Evolutionary conservation across 2,888 invertebrate genomes (phyloP), one percentile per base, ranked within the genome.

Genomic region (Orthonychiurus folsomi): DNA sequence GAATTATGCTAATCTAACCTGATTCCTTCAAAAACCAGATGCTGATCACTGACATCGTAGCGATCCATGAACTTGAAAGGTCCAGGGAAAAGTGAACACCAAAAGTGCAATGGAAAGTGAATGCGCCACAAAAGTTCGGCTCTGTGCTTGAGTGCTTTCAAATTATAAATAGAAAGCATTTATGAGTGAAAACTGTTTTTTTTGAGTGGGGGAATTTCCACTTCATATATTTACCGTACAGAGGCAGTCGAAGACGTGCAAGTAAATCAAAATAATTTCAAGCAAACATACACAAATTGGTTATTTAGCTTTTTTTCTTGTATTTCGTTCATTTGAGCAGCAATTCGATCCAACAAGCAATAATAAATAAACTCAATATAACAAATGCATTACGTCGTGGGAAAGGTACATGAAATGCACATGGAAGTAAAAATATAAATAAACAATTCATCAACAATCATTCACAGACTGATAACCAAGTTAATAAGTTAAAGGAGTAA

Each of bases 1-100:
- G 57, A 12, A n/a, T 50, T 37, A n/a, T n/a, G n/a, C 57, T 27
- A 58, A 20, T 25, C 5, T 48, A 56, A 71, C 71, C 71, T 73
- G 61, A 73, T 71, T 52, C 72, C 72, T 65, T 72, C 72, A 63
- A 71, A 72, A 12, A 72, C 66, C 9, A 72, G 63, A 63, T 71
- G 69, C 0, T 65, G 66, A 59, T 72, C 71, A 18, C 50, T 50
- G 12, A 67, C 63, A 57, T 69, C 71, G 61, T 71, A 72, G 1
- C 72, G 63, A 56, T 71, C 69, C 71, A 71, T 71, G n/a, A 37
- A 37, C 37, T 37, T 37, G 37, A 37, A 37, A 37, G 37, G 37
- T 37, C 15, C 9, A 37, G 15, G 37, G 5, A 37, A 5, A 9
- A 37, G 15, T 37, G 37, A 37, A 37, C 5, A n/a, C n/a, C 9